Evolutionary conservation across 2,113 vertebrate species (phyloP).

Genomic region (Callipepla californica): DNA sequence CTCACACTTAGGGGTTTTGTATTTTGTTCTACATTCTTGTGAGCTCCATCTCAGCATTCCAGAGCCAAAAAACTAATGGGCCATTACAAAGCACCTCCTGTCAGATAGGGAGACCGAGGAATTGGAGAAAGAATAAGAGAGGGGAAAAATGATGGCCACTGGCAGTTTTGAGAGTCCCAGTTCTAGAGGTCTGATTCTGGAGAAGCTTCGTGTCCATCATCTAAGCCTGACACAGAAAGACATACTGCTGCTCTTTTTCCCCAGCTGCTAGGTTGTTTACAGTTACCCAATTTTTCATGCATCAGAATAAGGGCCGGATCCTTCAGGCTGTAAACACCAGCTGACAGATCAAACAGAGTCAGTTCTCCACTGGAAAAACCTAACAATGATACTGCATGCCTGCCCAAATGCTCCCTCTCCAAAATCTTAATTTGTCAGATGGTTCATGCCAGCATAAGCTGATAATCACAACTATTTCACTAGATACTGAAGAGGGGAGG

Average conservation of each 20-base stretch:
- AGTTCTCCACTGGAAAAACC: neutral
- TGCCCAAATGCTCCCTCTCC: neutral
- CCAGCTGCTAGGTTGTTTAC: neutral
- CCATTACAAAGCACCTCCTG: neutral
- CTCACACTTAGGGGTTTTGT: neutral
- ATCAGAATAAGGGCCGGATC: neutral
- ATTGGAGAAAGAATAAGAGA: fast-evolving
- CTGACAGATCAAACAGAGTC: neutral
- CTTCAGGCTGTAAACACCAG: neutral
- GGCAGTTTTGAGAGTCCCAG: neutral
- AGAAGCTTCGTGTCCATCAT: neutral
- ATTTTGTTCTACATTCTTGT: neutral
- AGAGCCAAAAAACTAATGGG: conserved; percentile 15
- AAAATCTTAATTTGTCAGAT: neutral
- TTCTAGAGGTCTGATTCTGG: neutral
- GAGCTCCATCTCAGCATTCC: neutral
- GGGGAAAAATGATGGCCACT: neutral
- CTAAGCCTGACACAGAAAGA: neutral
- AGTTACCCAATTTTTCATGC: neutral
- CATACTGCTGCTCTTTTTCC: neutral
- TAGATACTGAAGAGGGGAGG: neutral
- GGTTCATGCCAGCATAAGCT: neutral
- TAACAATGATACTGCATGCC: fast-evolving
- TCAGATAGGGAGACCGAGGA: neutral
- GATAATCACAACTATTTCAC: neutral